phyloP scores from a whole-genome alignment of 2,113 vertebrate genomes.

The Callipepla squamata region DNA sequence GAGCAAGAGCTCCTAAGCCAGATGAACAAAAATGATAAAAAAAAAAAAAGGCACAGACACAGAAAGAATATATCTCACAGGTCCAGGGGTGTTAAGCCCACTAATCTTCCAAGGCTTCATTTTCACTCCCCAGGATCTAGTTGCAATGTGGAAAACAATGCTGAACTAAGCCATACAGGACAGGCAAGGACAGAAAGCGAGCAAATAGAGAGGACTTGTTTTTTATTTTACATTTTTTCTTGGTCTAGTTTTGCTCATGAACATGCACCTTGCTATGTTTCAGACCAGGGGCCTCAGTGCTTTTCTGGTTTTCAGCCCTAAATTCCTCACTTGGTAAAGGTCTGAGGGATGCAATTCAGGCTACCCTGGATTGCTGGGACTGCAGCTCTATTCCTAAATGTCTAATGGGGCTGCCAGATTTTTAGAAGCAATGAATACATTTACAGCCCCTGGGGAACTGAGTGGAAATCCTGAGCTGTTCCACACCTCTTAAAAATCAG shows the following conservation, averaged over 20 bases:
- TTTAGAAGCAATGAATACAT: not conserved
- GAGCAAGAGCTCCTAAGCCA: not conserved
- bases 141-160: not conserved
- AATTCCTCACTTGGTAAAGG: not conserved
- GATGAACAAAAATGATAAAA: not conserved
- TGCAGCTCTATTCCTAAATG: not conserved
- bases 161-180: not conserved
- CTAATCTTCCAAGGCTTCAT: not conserved
- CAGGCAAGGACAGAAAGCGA: not conserved
- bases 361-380: not conserved
- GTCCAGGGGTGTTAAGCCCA: rapidly evolving
- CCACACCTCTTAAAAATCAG: conserved; percentile 2
- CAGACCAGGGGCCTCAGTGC: not conserved
- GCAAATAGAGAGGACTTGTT: not conserved
- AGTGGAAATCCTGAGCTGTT: not conserved
- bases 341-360: not conserved
- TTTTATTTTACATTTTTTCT: not conserved
- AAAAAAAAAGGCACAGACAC: not conserved
- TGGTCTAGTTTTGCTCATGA: not conserved
- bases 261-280: not conserved
- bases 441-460: not conserved
- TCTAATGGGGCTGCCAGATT: not conserved
- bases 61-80: not conserved
- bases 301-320: not conserved
- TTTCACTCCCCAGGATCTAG: not conserved